A percentile compares a stretch with the other conserved stretches of the same genome.
Evolutionary conservation across 2,113 vertebrate genomes (phyloP).

Genomic region (Marmota monax): DNA sequence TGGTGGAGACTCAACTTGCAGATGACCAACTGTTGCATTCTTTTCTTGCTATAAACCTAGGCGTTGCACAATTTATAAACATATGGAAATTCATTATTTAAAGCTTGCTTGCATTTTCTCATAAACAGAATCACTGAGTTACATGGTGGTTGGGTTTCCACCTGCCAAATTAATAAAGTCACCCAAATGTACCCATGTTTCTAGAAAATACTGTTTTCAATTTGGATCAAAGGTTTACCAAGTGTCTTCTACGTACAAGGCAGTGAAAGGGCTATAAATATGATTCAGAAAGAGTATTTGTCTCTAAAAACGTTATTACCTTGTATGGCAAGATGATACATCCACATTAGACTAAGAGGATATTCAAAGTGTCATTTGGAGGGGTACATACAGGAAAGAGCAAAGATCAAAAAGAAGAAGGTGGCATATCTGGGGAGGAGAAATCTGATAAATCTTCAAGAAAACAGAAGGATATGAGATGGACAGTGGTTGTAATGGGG

Average conservation of each 20-base stretch:
- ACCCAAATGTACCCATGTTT: slow-evolving; percentile 25
- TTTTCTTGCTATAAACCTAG: slow-evolving; percentile 6
- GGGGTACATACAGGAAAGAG: background rate
- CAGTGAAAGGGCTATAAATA: background rate
- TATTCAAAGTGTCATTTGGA: background rate
- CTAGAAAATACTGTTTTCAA: background rate
- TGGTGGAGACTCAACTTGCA: background rate
- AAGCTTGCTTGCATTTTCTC: slow-evolving; percentile 29
- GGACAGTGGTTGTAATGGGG: background rate
- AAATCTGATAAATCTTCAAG: background rate
- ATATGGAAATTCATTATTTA: slow-evolving; percentile 34
- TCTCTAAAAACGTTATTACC: background rate
- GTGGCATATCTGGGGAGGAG: background rate
- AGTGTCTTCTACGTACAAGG: background rate
- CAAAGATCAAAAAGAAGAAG: background rate
- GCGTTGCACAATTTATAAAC: slow-evolving; percentile 7
- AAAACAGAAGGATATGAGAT: slow-evolving; percentile 5
- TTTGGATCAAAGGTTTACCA: background rate
- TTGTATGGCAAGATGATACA: background rate
- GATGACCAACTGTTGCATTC: background rate
- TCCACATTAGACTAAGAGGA: background rate
- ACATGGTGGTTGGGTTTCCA: background rate
- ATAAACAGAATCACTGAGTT: slow-evolving; percentile 29
- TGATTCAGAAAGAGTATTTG: background rate
- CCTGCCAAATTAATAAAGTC: background rate